phyloP scores from a whole-genome alignment of 2,797 vertebrate species.

The Anguilla obscura region DNA sequence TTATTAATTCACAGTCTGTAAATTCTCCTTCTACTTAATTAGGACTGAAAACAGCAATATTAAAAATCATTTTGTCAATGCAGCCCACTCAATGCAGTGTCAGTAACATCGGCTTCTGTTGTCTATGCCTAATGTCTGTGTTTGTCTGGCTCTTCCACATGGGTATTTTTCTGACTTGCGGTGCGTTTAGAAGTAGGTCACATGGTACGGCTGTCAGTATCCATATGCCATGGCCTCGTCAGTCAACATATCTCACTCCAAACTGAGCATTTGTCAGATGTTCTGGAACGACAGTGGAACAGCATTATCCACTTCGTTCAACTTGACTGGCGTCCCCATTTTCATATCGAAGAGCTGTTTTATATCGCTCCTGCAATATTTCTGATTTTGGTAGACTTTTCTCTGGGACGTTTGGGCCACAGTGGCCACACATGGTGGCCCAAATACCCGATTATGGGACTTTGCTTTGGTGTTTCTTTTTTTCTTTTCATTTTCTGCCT shows the following conservation, averaged over 20 bases:
- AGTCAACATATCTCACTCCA: not conserved
- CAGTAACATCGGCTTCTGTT: not conserved
- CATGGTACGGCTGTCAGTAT: not conserved
- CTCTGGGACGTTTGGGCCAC: not conserved
- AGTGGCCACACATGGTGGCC: not conserved
- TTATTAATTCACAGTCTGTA: not conserved
- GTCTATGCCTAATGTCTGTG: not conserved
- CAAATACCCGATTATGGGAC: not conserved
- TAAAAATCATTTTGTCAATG: constrained; percentile 5
- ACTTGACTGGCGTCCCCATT: not conserved
- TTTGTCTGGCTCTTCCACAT: not conserved
- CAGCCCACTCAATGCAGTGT: not conserved
- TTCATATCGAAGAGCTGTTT: not conserved
- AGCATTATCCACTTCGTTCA: not conserved
- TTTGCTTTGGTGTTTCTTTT: not conserved
- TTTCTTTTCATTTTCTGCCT: not conserved
- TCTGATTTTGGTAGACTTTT: not conserved
- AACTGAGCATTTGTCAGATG: not conserved
- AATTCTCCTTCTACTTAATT: not conserved
- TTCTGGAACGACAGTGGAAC: not conserved
- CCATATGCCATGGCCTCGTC: not conserved
- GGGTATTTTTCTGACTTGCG: not conserved
- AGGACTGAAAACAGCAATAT: constrained; percentile 57
- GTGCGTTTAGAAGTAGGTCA: not conserved
- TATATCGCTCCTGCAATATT: not conserved